Evolutionary conservation across 2,113 vertebrate species (phyloP), one percentile per base, ranked within the genome.

Genomic region (Colinus virginianus): DNA sequence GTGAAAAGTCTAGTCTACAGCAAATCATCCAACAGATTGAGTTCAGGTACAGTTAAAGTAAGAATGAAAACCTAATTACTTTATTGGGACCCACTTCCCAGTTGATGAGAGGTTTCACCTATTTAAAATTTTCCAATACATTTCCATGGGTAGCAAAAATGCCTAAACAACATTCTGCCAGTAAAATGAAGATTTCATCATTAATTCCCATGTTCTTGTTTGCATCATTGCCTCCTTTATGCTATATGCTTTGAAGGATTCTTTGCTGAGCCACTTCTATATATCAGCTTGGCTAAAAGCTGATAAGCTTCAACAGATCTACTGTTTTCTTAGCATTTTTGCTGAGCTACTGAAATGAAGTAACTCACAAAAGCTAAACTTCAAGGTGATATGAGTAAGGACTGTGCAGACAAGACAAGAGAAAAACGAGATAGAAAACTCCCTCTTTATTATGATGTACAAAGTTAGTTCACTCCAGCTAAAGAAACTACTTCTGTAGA

Each of bases 261-360:
- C 63, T 71, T 92, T 82, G 48, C 74, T 87, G 55, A 94, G 59
- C 48, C 81, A 91, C 55, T 89, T 95, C 49, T 85, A 42, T 89
- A 92, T 94, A 92, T 79, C 87, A 79, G 55, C 42, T 66, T 90
- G 49, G 71, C 42, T 74, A 95, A 92, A 59, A 23, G 14, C 66
- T 95, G 93, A 95, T 93, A 95, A 94, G 59, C 45, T 95, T 84
- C 64, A 62, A 48, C 75, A 69, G 67, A 42, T 76, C 71, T 72
- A 66, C 16, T 30, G 63, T 66, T 82, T 79, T 87, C 42, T 69
- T 91, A 90, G 20, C 51, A 63, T 87, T 95, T 96, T 85, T 95
- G 67, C 70, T 94, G 93, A 94, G 53, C 58, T 62, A 22, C 81
- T 62, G n/a, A 82, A 91, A 91, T 49, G 9, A 69, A 79, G 67